Evolutionary conservation across 2,888 invertebrate genomes (phyloP).

Genomic region (Macrophya annulata): DNA sequence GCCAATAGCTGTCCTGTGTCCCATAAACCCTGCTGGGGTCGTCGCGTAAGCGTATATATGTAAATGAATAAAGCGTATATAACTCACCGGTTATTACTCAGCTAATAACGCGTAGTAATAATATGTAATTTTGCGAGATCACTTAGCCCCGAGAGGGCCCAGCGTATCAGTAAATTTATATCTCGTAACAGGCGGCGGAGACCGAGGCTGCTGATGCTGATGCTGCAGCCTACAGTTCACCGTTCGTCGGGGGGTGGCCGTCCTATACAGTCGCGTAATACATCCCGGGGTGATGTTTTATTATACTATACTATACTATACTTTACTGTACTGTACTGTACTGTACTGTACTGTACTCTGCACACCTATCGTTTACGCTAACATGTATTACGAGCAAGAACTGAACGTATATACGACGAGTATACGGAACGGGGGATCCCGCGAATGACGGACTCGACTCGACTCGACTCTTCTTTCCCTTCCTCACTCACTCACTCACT

Average conservation of each 20-base stretch:
- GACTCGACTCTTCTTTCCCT: neutral
- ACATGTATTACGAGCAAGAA: neutral
- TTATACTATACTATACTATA: neutral
- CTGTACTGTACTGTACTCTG: too few relatives aligned
- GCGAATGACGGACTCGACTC: neutral
- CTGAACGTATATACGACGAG: neutral
- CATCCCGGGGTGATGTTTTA: too few relatives aligned
- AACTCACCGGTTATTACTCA: slow-evolving; percentile 68
- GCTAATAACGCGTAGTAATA: slow-evolving; percentile 71
- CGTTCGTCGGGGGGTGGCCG: neutral
- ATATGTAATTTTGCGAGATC: slow-evolving; percentile 64
- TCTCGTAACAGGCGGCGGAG: slow-evolving; percentile 21
- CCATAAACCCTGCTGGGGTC: neutral
- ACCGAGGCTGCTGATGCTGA: neutral
- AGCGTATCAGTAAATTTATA: slow-evolving; percentile 46
- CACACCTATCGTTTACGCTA: neutral
- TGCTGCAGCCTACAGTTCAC: neutral
- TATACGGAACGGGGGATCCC: neutral
- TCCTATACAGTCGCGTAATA: too few relatives aligned
- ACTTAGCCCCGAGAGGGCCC: slow-evolving; percentile 55
- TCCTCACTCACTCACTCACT: neutral
- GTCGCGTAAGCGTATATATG: neutral
- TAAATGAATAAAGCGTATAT: slow-evolving; percentile 51
- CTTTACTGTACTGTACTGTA: neutral
- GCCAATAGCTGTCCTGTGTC: slow-evolving; percentile 18